Evolutionary conservation across 2,888 invertebrate species (phyloP).

Genomic region (Aelia acuminata): DNA sequence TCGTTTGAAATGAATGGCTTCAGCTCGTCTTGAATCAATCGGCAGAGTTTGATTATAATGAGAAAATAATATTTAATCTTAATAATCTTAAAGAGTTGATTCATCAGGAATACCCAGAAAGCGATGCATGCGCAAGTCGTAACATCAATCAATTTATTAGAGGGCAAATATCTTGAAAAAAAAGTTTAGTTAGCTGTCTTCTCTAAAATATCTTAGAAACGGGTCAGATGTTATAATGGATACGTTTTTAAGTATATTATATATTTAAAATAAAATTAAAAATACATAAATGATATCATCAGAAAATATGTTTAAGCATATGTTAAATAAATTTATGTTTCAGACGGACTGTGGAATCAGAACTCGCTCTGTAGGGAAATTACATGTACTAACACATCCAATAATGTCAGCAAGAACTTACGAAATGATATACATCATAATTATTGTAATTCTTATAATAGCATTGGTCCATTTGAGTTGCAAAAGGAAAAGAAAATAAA

Average conservation of each 20-base stretch:
- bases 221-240: no score
- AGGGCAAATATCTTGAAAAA: no score
- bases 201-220: no score
- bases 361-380: neutral
- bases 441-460: constrained; percentile 39
- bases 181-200: no score
- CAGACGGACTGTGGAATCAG: constrained; percentile 56
- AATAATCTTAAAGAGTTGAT: no score
- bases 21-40: constrained; percentile 25
- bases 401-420: constrained; percentile 34
- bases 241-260: no score
- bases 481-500: constrained; percentile 14
- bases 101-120: no score
- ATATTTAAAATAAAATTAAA: neutral
- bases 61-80: no score
- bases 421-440: neutral
- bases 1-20: constrained; percentile 23
- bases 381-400: neutral
- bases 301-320: neutral
- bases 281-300: neutral
- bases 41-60: neutral
- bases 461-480: neutral
- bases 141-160: no score
- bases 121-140: no score
- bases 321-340: neutral